These are phyloP conservation scores for Papilio helenus DNA, from an alignment of 1,140 invertebrate genomes.

Conservation along the genomic window DNA sequence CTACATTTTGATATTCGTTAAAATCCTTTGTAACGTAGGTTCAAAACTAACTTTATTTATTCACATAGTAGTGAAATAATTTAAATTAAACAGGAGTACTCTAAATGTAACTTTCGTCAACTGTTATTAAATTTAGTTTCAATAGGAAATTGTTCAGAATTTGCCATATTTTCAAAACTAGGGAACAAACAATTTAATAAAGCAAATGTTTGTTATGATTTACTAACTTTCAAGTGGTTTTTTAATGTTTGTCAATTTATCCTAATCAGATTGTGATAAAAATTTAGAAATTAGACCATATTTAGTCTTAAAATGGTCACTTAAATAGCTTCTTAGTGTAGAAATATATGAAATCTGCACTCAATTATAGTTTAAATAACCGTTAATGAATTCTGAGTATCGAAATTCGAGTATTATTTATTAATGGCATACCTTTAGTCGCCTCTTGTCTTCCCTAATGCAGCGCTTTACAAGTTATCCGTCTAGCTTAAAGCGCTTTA, in stretches of 20 bases:
- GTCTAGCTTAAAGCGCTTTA: conserved; percentile 22
- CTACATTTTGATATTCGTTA: background rate
- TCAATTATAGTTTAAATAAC: no score
- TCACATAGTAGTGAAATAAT: background rate
- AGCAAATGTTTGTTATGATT: background rate
- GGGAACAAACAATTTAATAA: background rate
- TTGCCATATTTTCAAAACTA: background rate
- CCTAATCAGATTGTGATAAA: no score
- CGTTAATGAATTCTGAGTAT: no score
- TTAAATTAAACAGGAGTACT: background rate
- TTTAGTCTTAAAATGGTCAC: background rate
- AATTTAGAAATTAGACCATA: no score
- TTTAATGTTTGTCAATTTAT: no score
- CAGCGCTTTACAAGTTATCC: conserved; percentile 4
- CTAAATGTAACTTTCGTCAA: conserved; percentile 2
- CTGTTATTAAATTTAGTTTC: background rate
- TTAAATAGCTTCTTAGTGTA: background rate
- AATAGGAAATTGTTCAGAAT: background rate
- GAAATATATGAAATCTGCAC: no score
- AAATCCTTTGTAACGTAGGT: background rate
- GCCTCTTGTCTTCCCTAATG: background rate
- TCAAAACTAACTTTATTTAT: background rate
- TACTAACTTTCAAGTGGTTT: no score
- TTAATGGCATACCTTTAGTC: background rate
- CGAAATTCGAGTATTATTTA: background rate